A percentile compares a stretch with the other conserved stretches of the same genome.
phyloP scores from a whole-genome alignment of 1,140 invertebrate species.

The Caenorhabditis inopinata region DNA sequence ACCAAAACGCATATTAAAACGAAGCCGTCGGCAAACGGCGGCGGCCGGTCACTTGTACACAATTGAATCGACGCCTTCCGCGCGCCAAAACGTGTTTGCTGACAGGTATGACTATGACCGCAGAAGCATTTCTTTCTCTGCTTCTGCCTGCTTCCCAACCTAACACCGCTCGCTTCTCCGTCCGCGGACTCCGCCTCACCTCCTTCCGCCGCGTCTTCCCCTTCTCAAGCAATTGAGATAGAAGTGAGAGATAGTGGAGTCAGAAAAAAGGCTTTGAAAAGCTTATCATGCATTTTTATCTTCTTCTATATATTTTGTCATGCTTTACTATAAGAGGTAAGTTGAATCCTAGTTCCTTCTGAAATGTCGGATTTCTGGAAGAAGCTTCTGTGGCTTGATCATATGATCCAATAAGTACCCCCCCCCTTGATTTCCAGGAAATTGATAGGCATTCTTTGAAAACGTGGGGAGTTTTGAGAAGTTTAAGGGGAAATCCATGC shows the following conservation, averaged over 20 bases:
- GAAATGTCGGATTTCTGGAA: not conserved
- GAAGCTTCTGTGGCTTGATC: too few relatives aligned
- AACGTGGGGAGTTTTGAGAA: too few relatives aligned
- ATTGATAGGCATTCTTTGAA: too few relatives aligned
- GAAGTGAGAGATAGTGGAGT: not conserved
- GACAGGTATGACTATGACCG: constrained; percentile 33
- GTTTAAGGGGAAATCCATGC: too few relatives aligned
- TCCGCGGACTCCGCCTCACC: not conserved
- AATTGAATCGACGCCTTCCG: constrained; percentile 21
- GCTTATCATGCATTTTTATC: constrained; percentile 18
- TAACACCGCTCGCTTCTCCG: constrained; percentile 6
- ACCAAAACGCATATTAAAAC: not conserved
- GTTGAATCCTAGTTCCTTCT: not conserved
- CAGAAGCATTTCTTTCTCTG: not conserved
- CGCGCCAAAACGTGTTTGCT: constrained; percentile 7
- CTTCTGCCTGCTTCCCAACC: not conserved
- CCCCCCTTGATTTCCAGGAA: too few relatives aligned
- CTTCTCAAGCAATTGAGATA: not conserved
- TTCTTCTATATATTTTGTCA: not conserved
- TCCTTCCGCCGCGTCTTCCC: not conserved
- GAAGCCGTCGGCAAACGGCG: not conserved
- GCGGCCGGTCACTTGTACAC: constrained; percentile 25
- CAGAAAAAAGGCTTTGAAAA: not conserved
- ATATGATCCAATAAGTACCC: too few relatives aligned
- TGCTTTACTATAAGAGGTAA: not conserved